These are phyloP conservation scores for Rhodinocichla rosea DNA, from an alignment of 2,113 vertebrate genomes.

Conservation along the genomic window DNA sequence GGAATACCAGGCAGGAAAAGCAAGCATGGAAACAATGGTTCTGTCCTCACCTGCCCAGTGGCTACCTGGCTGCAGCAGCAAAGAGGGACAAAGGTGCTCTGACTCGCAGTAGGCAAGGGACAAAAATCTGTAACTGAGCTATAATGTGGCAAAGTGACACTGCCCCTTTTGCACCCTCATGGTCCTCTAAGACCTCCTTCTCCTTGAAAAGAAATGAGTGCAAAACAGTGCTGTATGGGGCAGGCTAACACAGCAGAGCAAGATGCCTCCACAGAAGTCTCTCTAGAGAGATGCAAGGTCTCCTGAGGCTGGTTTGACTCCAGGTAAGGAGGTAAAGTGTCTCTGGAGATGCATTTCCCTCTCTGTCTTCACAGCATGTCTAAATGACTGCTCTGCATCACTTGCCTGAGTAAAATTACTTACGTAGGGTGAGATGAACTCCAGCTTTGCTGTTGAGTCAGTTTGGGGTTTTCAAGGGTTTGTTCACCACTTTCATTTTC, in stretches of 20 bases:
- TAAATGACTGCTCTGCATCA: not conserved
- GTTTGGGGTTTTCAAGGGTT: not conserved
- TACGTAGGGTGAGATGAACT: not conserved
- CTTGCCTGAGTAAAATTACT: not conserved
- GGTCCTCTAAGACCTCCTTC: not conserved
- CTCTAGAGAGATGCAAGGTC: not conserved
- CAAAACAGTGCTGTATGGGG: not conserved
- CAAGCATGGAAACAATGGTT: not conserved
- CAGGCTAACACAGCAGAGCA: not conserved
- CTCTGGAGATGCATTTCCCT: not conserved
- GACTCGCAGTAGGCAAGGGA: not conserved
- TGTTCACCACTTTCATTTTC: not conserved
- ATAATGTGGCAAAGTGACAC: not conserved
- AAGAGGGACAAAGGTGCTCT: not conserved
- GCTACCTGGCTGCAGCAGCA: not conserved
- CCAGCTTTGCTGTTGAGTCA: not conserved
- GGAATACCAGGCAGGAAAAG: not conserved
- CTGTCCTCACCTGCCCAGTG: rapidly evolving
- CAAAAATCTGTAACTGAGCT: not conserved
- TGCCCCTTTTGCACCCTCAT: not conserved
- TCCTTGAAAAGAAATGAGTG: not conserved
- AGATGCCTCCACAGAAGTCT: not conserved
- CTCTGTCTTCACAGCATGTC: not conserved
- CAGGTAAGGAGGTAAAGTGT: not conserved
- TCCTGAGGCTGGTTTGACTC: not conserved